Percentiles rank a stretch among this genome's conserved stretches.
phyloP scores from a whole-genome alignment of 2,888 invertebrate species.

The Cheilosia soror region DNA sequence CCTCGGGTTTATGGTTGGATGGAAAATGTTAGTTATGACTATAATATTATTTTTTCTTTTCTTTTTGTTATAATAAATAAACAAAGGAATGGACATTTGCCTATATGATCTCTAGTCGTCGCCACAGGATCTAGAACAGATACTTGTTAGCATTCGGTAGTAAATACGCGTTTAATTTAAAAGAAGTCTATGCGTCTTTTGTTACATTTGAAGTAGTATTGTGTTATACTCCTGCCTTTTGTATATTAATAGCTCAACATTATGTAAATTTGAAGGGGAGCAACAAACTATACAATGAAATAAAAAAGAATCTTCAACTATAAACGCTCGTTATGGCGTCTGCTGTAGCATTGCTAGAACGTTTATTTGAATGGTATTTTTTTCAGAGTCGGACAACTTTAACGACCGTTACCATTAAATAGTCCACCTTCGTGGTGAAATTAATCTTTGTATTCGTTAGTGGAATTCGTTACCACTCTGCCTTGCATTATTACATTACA shows the following conservation, averaged over 20 bases:
- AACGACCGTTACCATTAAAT: not conserved
- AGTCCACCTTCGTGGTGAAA: not conserved
- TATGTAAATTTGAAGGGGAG: too few relatives aligned
- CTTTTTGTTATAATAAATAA: conserved; percentile 55
- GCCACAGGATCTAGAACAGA: conserved; percentile 62
- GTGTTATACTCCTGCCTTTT: not conserved
- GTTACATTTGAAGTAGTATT: not conserved
- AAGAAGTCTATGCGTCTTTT: conserved; percentile 1
- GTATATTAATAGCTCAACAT: not conserved
- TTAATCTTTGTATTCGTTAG: not conserved
- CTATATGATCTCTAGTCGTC: conserved; percentile 58
- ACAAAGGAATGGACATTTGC: conserved; percentile 52
- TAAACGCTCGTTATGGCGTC: not conserved
- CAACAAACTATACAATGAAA: too few relatives aligned
- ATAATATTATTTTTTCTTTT: conserved; percentile 4
- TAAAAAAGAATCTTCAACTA: conserved; percentile 1
- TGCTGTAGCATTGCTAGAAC: not conserved
- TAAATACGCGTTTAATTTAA: conserved; percentile 45
- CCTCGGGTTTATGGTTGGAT: conserved; percentile 37
- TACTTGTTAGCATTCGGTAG: conserved; percentile 73
- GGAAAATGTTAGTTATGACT: conserved; percentile 36
- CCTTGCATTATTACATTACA: not conserved
- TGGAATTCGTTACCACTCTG: not conserved
- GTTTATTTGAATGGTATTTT: not conserved
- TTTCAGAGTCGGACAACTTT: not conserved